Conservation (phyloP, 2,888 invertebrate species). For the Oasisia sp. region DNA sequence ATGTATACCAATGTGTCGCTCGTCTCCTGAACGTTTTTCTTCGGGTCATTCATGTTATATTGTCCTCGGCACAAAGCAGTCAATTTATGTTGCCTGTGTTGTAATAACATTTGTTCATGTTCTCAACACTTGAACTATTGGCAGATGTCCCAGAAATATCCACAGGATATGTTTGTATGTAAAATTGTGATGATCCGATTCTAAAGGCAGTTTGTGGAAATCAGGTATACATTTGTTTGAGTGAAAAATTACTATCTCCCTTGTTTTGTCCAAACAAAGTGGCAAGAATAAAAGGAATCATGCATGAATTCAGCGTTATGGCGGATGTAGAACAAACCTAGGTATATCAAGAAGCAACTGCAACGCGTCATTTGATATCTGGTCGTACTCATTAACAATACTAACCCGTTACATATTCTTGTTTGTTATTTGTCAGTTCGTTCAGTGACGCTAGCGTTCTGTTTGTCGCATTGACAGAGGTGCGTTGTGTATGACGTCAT, state of each 20-base stretch:
- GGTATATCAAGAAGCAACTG: neutral
- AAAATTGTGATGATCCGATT: neutral
- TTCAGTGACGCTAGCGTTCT: neutral
- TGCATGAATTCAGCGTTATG: too few species aligned
- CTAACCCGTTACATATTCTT: neutral
- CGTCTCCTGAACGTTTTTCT: neutral
- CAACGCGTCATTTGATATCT: neutral
- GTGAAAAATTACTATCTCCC: neutral
- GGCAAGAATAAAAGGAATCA: neutral
- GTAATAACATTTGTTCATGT: neutral
- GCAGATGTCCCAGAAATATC: neutral
- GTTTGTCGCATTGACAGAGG: neutral
- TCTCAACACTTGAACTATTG: neutral
- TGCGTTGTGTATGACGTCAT: neutral
- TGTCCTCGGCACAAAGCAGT: neutral
- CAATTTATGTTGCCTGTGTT: neutral
- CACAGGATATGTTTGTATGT: neutral
- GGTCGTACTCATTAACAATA: neutral
- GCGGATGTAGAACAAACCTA: neutral
- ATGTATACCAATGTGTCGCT: neutral
- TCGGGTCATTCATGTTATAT: neutral
- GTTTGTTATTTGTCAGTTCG: conserved; percentile 1
- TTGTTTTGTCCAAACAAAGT: neutral
- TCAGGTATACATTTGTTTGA: neutral
- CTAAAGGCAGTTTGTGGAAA: neutral